Conservation (phyloP, 2,113 vertebrate genomes). For the Platysteira castanea region DNA sequence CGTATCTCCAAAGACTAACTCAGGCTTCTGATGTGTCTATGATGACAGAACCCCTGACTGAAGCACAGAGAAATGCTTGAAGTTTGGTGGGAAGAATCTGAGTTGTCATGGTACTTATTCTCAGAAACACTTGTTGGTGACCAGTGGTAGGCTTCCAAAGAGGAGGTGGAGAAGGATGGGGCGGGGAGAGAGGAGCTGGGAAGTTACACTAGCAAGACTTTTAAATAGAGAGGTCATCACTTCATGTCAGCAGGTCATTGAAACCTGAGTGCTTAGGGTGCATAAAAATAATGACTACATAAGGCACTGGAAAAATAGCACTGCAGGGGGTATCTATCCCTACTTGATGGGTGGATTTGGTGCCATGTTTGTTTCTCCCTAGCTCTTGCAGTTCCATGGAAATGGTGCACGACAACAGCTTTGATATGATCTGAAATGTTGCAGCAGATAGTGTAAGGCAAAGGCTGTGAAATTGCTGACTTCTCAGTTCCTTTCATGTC, state of each 20-base stretch:
- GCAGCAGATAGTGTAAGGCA: background rate
- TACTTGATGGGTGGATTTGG: background rate
- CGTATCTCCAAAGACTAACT: background rate
- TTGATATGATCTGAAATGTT: background rate
- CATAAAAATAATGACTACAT: background rate
- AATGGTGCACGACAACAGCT: rapidly evolving
- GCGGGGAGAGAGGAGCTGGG: background rate
- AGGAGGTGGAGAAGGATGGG: background rate
- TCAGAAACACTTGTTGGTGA: background rate
- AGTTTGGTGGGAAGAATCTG: background rate
- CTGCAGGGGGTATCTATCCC: rapidly evolving
- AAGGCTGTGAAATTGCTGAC: slow-evolving; percentile 34
- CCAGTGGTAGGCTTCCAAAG: background rate
- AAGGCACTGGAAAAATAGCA: background rate
- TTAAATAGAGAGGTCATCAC: background rate
- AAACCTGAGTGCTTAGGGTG: background rate
- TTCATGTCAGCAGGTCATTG: background rate
- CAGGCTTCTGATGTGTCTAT: background rate
- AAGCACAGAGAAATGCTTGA: background rate
- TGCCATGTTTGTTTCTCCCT: background rate
- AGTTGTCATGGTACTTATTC: background rate
- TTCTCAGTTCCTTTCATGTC: slow-evolving; percentile 1
- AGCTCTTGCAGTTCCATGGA: background rate
- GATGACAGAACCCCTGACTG: background rate
- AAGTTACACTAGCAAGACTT: background rate